Conservation (phyloP, 1,140 invertebrate genomes). For the Phenacoccus solenopsis region DNA sequence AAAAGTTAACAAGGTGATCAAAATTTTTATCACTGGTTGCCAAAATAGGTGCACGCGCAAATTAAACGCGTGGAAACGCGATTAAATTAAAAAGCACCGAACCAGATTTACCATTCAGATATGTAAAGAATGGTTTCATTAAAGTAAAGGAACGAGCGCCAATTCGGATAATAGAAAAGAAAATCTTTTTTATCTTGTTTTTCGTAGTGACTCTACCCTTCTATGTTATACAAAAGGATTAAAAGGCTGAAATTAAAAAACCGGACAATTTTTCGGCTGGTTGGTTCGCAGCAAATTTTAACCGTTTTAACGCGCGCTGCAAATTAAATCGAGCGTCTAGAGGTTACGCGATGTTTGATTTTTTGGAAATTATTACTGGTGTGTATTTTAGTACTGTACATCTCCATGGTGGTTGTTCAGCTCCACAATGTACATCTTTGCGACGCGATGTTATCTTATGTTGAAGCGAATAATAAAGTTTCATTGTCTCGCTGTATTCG, state of each 20-base stretch:
- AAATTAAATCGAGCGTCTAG: neutral
- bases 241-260: neutral
- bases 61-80: neutral
- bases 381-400: neutral
- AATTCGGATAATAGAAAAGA: neutral
- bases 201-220: neutral
- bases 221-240: neutral
- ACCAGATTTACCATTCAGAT: neutral
- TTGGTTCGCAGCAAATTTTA: neutral
- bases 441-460: neutral
- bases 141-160: neutral
- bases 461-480: no score
- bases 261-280: neutral
- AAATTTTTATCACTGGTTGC: neutral
- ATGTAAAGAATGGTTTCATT: neutral
- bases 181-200: conserved; percentile 3
- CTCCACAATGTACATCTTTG: no score
- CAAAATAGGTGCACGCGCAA: neutral
- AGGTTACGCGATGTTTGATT: neutral
- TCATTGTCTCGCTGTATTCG: no score
- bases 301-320: neutral
- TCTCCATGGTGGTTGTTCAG: no score
- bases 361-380: neutral
- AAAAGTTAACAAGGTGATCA: neutral
- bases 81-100: no score